Evolutionary conservation across 1,140 invertebrate genomes (phyloP).

Genomic region (Leptestheria dahalacensis): DNA sequence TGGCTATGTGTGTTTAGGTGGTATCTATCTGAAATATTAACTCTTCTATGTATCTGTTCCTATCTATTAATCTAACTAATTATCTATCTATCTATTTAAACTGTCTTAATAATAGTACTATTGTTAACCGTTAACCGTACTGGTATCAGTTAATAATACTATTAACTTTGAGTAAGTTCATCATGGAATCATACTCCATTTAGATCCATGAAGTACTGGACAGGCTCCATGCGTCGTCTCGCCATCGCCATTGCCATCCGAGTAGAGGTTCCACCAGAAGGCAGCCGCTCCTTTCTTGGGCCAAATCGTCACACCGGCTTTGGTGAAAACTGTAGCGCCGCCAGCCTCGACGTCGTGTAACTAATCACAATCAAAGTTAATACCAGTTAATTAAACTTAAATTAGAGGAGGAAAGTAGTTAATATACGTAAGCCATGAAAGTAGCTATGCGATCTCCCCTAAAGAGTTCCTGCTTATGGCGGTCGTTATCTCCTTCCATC

Average conservation of each 20-base stretch:
- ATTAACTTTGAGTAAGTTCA: neutral
- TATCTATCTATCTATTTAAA: no score
- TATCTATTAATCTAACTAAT: no score
- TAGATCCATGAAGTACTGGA: constrained; percentile 34
- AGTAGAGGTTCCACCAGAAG: constrained; percentile 37
- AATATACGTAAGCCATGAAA: constrained; percentile 41
- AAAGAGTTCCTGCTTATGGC: constrained; percentile 19
- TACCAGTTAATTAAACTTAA: neutral
- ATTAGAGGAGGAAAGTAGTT: no score
- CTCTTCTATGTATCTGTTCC: no score
- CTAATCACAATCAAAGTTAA: constrained; percentile 18
- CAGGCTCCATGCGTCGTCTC: constrained; percentile 34
- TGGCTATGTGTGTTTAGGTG: no score
- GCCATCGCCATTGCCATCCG: constrained; percentile 29
- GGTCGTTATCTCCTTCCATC: constrained; percentile 16
- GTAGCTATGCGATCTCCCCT: constrained; percentile 41
- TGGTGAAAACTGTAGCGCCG: constrained; percentile 33
- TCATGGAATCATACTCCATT: constrained; percentile 31
- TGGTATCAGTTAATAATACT: constrained; percentile 1
- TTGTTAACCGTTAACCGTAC: neutral
- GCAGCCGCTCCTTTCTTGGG: constrained; percentile 29
- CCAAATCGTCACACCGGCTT: constrained; percentile 27
- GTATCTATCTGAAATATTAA: no score
- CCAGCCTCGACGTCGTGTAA: constrained; percentile 30
- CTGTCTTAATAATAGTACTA: constrained; percentile 4